These are phyloP conservation scores for Thamnophis elegans DNA, from an alignment of 2,797 vertebrate genomes.

Conservation along the genomic window DNA sequence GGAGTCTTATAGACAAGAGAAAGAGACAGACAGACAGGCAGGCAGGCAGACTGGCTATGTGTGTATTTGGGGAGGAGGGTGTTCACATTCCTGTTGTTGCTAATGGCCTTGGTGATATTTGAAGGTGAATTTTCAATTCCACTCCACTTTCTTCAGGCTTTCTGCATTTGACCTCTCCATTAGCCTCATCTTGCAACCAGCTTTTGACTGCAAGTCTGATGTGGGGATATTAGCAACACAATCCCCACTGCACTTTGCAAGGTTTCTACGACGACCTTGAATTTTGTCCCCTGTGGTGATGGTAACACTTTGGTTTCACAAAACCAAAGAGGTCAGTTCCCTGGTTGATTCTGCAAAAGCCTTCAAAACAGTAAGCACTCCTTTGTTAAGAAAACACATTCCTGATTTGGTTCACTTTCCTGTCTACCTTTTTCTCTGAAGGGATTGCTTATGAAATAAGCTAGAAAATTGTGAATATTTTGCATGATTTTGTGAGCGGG, in stretches of 20 bases:
- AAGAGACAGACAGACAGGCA: not conserved
- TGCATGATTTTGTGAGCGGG: not conserved
- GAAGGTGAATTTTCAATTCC: not conserved
- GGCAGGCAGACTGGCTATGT: not conserved
- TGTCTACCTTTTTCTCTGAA: not conserved
- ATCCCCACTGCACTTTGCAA: not conserved
- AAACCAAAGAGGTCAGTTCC: not conserved
- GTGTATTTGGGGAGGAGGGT: not conserved
- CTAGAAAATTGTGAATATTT: not conserved
- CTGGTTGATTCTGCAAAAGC: not conserved
- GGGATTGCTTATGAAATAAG: not conserved
- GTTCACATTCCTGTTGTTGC: not conserved
- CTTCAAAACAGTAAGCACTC: not conserved
- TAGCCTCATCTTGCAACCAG: not conserved
- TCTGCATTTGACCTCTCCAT: not conserved
- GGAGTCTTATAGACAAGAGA: not conserved
- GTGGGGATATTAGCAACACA: fast-evolving
- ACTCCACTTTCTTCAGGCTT: not conserved
- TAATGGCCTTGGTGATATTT: not conserved
- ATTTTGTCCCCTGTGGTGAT: not conserved
- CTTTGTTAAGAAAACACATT: not conserved
- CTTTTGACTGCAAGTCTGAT: not conserved
- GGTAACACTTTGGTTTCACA: constrained; percentile 23
- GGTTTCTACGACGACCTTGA: constrained; percentile 6
- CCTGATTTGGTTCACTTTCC: not conserved